A percentile compares a stretch with the other conserved stretches of the same genome.
These are phyloP conservation scores for Eubucco bourcierii DNA, from an alignment of 2,113 vertebrate species.

Conservation along the genomic window DNA sequence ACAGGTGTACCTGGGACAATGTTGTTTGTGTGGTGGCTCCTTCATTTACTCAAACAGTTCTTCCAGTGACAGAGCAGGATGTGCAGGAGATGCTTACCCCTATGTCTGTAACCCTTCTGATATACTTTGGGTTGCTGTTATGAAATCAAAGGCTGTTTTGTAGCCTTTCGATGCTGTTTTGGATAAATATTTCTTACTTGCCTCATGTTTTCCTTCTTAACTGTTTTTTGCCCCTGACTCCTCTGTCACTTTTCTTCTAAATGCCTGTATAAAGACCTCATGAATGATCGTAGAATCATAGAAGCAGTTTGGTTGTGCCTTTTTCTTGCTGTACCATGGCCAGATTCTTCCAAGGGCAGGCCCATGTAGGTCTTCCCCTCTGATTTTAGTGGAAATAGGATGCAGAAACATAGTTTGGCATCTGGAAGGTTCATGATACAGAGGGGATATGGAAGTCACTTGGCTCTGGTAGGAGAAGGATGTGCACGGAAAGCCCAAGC, in stretches of 20 bases:
- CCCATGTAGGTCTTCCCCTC: not conserved
- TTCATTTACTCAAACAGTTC: too few species aligned
- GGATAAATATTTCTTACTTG: not conserved
- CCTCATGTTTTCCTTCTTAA: not conserved
- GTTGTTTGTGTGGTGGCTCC: too few species aligned
- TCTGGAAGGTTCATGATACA: not conserved
- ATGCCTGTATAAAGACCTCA: not conserved
- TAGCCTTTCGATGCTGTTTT: too few species aligned
- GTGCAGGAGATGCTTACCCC: too few species aligned
- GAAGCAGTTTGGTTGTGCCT: too few species aligned
- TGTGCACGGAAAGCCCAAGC: not conserved
- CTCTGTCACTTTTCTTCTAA: not conserved
- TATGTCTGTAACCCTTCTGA: too few species aligned
- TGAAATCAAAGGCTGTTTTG: too few species aligned
- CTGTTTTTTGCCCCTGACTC: not conserved
- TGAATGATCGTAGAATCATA: not conserved
- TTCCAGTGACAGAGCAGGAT: too few species aligned
- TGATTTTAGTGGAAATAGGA: not conserved
- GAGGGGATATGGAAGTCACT: not conserved
- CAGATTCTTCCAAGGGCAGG: not conserved
- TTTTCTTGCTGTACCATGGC: not conserved
- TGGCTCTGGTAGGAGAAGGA: accelerated
- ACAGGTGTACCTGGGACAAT: too few species aligned
- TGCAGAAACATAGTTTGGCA: not conserved
- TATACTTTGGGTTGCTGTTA: too few species aligned